Evolutionary conservation across 2,888 invertebrate species (phyloP).

Genomic region (Graphium colonna): DNA sequence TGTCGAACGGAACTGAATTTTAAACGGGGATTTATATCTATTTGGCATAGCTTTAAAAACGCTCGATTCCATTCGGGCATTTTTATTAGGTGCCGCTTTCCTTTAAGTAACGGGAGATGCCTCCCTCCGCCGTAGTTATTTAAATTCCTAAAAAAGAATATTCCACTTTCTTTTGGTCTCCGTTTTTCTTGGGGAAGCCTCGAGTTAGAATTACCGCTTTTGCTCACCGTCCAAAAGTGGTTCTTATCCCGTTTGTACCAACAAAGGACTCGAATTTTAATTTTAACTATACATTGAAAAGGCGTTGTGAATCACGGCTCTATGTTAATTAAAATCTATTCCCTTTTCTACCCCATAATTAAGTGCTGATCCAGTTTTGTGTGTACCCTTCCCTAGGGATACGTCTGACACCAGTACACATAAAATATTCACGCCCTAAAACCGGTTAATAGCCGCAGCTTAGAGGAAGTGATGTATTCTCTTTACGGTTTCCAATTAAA

Average conservation of each 20-base stretch:
- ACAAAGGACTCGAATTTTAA: slow-evolving; percentile 6
- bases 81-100: slow-evolving; percentile 68
- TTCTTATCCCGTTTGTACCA: slow-evolving; percentile 25
- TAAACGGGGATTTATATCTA: slow-evolving; percentile 46
- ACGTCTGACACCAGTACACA: slow-evolving; percentile 54
- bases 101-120: slow-evolving; percentile 65
- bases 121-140: slow-evolving; percentile 65
- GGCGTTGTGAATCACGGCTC: slow-evolving; percentile 46
- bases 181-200: slow-evolving; percentile 52
- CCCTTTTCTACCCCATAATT: slow-evolving; percentile 67
- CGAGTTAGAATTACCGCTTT: slow-evolving; percentile 44
- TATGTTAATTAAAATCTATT: slow-evolving; percentile 72
- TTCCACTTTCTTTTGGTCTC: slow-evolving; percentile 43
- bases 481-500: slow-evolving; percentile 22
- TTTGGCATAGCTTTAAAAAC: slow-evolving; percentile 60
- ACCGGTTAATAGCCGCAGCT: slow-evolving; percentile 67
- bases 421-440: slow-evolving; percentile 68
- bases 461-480: slow-evolving; percentile 40
- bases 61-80: slow-evolving; percentile 53
- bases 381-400: slow-evolving; percentile 54
- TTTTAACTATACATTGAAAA: slow-evolving; percentile 46
- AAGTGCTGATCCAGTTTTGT: slow-evolving; percentile 68
- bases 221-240: slow-evolving; percentile 26
- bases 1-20: slow-evolving; percentile 40
- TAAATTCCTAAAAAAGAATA: slow-evolving; percentile 68